Evolutionary conservation across 2,888 invertebrate species (phyloP), one percentile per base, ranked within the genome.

Genomic region (Patella pellucida): DNA sequence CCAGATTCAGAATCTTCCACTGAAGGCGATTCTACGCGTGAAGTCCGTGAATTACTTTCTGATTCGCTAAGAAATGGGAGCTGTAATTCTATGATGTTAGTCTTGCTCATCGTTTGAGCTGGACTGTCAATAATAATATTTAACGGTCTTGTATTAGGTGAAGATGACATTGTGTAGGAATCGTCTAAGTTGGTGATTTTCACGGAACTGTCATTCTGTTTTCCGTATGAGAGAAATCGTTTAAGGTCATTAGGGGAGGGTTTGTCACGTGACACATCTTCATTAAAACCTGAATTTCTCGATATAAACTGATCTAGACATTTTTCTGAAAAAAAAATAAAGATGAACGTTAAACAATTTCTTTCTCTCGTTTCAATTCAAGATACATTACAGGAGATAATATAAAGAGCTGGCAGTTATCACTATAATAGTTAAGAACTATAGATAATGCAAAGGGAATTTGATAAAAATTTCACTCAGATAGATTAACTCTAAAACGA

Each of bases 241-340:
- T 74, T 62, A 14, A 62, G 11, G 23, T 62, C 62, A 19, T 12
- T 23, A 14, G 23, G 19, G 23, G 62, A 62, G 14, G 62, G 62
- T 62, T 62, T 62, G 3, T 9, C 41, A 41, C 41, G 9, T 41
- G 23, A 23, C 4, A 23, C 12, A 23, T 11, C 12, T 19, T 62
- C 23, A 5, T 23, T 23, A 62, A 23, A 19, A 62, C 62, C 23
- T 12, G 62, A 62, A 23, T 19, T n/a, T 62, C 62, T 41, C 31
- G 78, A 77, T 15, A 82, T 41, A 74, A 82, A 83, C 27, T 67
- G 54, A 69, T 83, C 83, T 12, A 83, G 72, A 62, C 74, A 76
- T 74, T 79, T 80, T 72, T 83, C 83, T 83, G 79, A 52, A 80
- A 78, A 52, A 70, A 23, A n/a, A n/a, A n/a, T 41, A 74, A 68